phyloP scores from a whole-genome alignment of 1,140 invertebrate genomes.

The Muscidifurax raptorellus region DNA sequence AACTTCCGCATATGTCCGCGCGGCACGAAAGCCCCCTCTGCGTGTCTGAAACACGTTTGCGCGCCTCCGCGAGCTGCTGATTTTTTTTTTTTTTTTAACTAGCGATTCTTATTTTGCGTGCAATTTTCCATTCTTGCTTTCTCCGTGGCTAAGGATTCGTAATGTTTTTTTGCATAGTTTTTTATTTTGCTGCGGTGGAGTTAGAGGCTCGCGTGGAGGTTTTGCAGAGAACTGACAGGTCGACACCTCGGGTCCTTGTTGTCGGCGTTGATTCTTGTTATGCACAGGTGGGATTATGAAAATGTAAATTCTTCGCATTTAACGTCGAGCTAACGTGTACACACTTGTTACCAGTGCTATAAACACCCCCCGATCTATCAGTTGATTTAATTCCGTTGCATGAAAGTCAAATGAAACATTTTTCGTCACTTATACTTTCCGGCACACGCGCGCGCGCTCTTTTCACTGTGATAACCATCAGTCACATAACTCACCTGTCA shows the following conservation, averaged over 20 bases:
- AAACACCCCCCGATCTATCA: not conserved
- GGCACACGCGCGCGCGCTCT: too few species aligned
- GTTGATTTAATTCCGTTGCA: not conserved
- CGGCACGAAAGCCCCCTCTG: constrained; percentile 41
- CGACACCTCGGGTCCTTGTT: not conserved
- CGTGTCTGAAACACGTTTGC: constrained; percentile 37
- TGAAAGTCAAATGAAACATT: too few species aligned
- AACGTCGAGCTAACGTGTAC: too few species aligned
- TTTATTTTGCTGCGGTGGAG: not conserved
- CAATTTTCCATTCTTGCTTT: not conserved
- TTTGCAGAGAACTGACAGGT: not conserved
- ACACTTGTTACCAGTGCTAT: too few species aligned
- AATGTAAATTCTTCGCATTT: not conserved
- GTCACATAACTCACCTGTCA: not conserved
- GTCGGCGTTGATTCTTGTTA: not conserved
- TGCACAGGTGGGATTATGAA: too few species aligned
- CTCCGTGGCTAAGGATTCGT: not conserved
- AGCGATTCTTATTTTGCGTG: not conserved
- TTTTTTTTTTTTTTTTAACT: not conserved
- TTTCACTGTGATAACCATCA: not conserved
- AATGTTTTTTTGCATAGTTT: not conserved
- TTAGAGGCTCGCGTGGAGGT: too few species aligned
- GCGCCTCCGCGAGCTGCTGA: too few species aligned
- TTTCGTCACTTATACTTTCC: too few species aligned
- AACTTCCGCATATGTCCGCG: constrained; percentile 29